Evolutionary conservation across 2,113 vertebrate genomes (phyloP).

Genomic region (Uria lomvia): DNA sequence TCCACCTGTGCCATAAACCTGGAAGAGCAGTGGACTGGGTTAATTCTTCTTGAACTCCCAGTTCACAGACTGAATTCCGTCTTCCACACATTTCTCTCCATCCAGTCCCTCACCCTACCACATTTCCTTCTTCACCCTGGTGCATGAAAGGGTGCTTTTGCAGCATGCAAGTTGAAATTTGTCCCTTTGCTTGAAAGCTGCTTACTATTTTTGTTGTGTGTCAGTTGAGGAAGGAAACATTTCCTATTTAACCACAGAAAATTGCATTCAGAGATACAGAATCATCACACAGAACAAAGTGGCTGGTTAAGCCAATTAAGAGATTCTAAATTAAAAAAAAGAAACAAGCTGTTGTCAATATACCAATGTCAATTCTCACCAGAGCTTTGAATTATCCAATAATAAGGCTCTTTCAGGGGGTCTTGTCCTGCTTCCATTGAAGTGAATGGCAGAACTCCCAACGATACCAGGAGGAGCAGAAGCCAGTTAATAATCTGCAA

Average conservation of each 20-base stretch:
- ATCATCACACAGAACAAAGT: conserved; percentile 3
- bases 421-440: not conserved
- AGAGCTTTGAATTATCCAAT: not conserved
- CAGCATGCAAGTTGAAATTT: not conserved
- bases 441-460: conserved; percentile 9
- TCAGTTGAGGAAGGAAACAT: not conserved
- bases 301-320: not conserved
- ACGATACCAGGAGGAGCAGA: not conserved
- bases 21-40: not conserved
- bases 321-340: not conserved
- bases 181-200: not conserved
- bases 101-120: not conserved
- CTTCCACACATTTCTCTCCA: not conserved
- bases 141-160: not conserved
- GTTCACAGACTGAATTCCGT: not conserved
- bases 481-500: not conserved
- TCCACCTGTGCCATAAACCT: not conserved
- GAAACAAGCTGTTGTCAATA: not conserved
- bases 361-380: not conserved
- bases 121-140: not conserved
- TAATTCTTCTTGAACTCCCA: not conserved
- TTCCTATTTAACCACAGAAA: conserved; percentile 21
- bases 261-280: not conserved
- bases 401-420: not conserved
- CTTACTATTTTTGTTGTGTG: not conserved